Base-by-base conservation (phyloP, 2,113 vertebrate species). In the Mellivora capensis region DNA sequence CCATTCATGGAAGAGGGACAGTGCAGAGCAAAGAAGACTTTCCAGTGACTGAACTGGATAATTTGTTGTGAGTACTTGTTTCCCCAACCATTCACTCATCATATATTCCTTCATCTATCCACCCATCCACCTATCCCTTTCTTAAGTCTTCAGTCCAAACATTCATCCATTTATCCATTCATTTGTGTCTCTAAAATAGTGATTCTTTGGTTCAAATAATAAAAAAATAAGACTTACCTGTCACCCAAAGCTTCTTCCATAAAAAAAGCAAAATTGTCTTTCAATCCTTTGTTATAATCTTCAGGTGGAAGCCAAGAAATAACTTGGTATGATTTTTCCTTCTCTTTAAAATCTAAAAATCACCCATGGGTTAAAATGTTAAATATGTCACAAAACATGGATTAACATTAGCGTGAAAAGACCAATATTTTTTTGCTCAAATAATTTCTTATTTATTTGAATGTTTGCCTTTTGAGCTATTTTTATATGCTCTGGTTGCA, bases 231-330 rank as follows among this genome's bases (percentile, higher is more conserved):
- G 25, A 77, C 44, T 47, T 95, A 98, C 97, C 96, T 98, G 82
- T 96, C 97, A 62, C 96, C 47, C 13, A 98, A 87, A 98, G 97
- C 98, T 71, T 90, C 83, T 31, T 90, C 96, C 27, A 97, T 96
- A 61, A 97, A 96, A 17, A 97, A 97, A 77, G 93, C 37, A 96
- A 98, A 97, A 57, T 31, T 94, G 29, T 94, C 84, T 6, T 97
- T 97, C 62, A 97, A 96, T 79, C 97, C 37, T 82, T 76, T 71
- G 54, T 96, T 92, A 89, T 96, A 98, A 25, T 97, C 91, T 52
- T 99, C 98, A 47, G 97, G 94, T 31, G 97, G 67, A 54, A 97
- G 94, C 92, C 98, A 98, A 25, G 49, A 81, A 54, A 77, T 98
- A 29, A 86, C 87, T 86, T 98, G 90, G 49, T 98, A 98, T 69